Conservation (phyloP, 2,113 vertebrate species). For the Porphyrio hochstetteri region DNA sequence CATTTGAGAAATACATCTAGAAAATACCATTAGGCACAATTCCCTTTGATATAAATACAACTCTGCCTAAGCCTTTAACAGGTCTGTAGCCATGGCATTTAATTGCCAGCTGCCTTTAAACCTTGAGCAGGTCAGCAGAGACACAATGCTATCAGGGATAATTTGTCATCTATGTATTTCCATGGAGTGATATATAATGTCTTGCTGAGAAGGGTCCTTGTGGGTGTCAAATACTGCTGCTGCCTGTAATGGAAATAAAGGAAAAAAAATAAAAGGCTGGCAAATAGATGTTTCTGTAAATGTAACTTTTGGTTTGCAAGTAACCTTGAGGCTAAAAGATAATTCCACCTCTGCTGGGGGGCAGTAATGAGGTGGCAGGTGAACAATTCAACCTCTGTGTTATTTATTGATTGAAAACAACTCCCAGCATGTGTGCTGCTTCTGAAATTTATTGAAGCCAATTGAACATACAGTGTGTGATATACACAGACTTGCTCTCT, state of each 20-base stretch:
- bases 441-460: slow-evolving; percentile 47
- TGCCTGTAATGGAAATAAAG: slow-evolving; percentile 61
- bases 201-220: slow-evolving; percentile 68
- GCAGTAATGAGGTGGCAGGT: slow-evolving; percentile 23
- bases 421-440: background rate
- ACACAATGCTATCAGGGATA: slow-evolving; percentile 61
- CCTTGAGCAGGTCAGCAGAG: slow-evolving; percentile 69
- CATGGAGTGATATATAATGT: slow-evolving; percentile 69
- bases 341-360: slow-evolving; percentile 33
- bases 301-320: slow-evolving; percentile 48
- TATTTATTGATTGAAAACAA: slow-evolving; percentile 57
- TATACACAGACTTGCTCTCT: slow-evolving; percentile 14
- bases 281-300: slow-evolving; percentile 67
- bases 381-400: slow-evolving; percentile 39
- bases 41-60: slow-evolving; percentile 9
- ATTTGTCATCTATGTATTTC: slow-evolving; percentile 73
- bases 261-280: background rate
- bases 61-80: background rate
- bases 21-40: background rate
- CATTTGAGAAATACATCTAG: background rate
- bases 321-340: slow-evolving; percentile 47
- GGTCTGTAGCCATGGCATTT: slow-evolving; percentile 56
- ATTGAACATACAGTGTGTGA: background rate
- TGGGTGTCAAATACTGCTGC: slow-evolving; percentile 64
- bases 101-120: slow-evolving; percentile 70